A percentile compares a stretch with the other conserved stretches of the same genome.
Conservation (phyloP, 2,888 invertebrate genomes). For the Aleiodes alternator region DNA sequence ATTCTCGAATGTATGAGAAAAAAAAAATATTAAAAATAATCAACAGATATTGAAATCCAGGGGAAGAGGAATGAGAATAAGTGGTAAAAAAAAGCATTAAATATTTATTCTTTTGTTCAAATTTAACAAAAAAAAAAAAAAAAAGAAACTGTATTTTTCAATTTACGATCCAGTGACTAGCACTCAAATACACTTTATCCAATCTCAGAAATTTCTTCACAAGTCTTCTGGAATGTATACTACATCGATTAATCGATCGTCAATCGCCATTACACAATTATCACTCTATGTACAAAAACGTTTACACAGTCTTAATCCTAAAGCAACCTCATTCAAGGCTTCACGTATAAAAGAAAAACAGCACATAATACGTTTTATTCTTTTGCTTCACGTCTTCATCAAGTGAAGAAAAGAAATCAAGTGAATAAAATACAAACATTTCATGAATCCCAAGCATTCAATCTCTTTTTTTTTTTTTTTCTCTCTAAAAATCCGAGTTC, state of each 20-base stretch:
- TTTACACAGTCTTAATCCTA: constrained; percentile 40
- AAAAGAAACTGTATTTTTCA: constrained; percentile 68
- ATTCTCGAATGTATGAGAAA: no score
- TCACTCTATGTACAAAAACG: constrained; percentile 40
- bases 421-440: no score
- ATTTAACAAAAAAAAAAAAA: constrained; percentile 69
- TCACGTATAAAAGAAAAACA: constrained; percentile 24
- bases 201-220: constrained; percentile 42
- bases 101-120: constrained; percentile 35
- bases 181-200: constrained; percentile 67
- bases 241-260: constrained; percentile 45
- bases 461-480: no score
- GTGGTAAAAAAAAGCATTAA: constrained; percentile 25
- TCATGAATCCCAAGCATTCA: no score
- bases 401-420: neutral
- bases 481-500: no score
- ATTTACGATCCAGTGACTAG: constrained; percentile 73
- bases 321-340: constrained; percentile 19
- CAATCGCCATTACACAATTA: constrained; percentile 38
- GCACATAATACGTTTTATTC: constrained; percentile 41
- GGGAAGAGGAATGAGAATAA: neutral
- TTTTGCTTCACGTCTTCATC: constrained; percentile 4
- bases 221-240: constrained; percentile 55
- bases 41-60: neutral
- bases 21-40: constrained; percentile 4